A percentile compares a stretch with the other conserved stretches of the same genome.
Evolutionary conservation across 2,888 invertebrate genomes (phyloP).

Genomic region (Amiota mariae): DNA sequence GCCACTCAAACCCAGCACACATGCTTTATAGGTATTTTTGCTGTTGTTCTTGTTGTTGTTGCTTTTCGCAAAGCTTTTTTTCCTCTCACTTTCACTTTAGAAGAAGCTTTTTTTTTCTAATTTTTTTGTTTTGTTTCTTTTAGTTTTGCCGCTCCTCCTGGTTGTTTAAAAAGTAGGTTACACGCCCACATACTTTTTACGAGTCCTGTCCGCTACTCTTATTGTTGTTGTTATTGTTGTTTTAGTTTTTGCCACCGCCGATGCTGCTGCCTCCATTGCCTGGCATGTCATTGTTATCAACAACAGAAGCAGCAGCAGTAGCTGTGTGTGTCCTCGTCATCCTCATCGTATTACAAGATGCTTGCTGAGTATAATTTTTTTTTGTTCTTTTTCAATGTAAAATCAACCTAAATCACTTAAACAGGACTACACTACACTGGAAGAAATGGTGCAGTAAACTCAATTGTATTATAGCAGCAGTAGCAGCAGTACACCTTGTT

Average conservation of each 20-base stretch:
- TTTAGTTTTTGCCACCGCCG: conserved; percentile 13
- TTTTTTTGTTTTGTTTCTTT: background rate
- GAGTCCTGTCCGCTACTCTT: conserved; percentile 36
- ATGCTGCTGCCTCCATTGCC: conserved; percentile 31
- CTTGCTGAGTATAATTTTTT: conserved; percentile 1
- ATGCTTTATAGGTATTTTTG: conserved; percentile 39
- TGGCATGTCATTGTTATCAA: conserved; percentile 18
- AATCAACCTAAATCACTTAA: conserved; percentile 53
- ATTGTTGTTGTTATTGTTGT: conserved; percentile 18
- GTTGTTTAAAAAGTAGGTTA: conserved; percentile 37
- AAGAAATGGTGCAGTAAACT: conserved; percentile 29
- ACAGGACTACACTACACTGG: conserved; percentile 48
- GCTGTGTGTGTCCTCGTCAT: background rate
- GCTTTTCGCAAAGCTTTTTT: conserved; percentile 24
- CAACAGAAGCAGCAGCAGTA: conserved; percentile 7
- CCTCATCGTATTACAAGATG: conserved; percentile 28
- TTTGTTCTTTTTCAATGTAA: conserved; percentile 41
- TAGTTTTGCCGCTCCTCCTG: conserved; percentile 13
- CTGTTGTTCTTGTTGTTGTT: conserved; percentile 16
- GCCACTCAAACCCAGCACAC: no score
- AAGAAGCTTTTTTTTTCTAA: conserved; percentile 8
- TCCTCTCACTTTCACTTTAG: conserved; percentile 40
- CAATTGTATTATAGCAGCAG: conserved; percentile 6
- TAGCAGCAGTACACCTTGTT: background rate
- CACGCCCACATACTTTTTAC: conserved; percentile 42